phyloP scores from a whole-genome alignment of 2,888 invertebrate genomes.

The Andrena flavipes region DNA sequence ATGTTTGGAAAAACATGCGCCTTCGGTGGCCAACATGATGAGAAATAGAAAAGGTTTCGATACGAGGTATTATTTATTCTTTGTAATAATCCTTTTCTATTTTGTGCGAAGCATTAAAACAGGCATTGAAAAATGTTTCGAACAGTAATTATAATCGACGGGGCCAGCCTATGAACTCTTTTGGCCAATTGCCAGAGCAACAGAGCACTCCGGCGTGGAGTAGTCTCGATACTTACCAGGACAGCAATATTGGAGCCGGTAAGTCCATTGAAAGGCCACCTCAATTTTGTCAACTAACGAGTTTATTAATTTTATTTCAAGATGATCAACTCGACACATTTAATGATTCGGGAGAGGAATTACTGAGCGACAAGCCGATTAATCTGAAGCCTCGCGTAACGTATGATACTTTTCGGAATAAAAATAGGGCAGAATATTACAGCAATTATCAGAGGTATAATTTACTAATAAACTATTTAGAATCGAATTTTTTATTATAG shows the following conservation, averaged over 20 bases:
- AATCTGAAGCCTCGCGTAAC: conserved; percentile 25
- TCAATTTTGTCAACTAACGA: not conserved
- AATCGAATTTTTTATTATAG: not conserved
- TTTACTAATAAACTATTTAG: not conserved
- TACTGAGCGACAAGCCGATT: not conserved
- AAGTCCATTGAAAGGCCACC: not conserved
- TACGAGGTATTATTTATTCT: not conserved
- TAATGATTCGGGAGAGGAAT: not conserved
- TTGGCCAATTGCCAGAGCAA: not conserved
- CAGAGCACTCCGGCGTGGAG: not conserved
- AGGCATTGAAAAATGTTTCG: not conserved
- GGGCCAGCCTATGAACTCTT: too few relatives aligned
- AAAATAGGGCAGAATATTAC: conserved; percentile 29
- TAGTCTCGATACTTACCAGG: not conserved
- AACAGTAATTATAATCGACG: not conserved
- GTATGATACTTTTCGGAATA: conserved; percentile 53
- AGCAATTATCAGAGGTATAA: not conserved
- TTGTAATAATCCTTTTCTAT: not conserved
- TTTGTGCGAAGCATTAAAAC: not conserved
- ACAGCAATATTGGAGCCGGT: not conserved
- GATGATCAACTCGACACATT: not conserved
- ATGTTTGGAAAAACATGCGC: not conserved
- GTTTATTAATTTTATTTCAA: conserved; percentile 3
- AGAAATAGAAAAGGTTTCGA: too few relatives aligned
- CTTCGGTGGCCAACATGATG: not conserved